Evolutionary conservation across 2,113 vertebrate genomes (phyloP).

Genomic region (Thunnus maccoyii): DNA sequence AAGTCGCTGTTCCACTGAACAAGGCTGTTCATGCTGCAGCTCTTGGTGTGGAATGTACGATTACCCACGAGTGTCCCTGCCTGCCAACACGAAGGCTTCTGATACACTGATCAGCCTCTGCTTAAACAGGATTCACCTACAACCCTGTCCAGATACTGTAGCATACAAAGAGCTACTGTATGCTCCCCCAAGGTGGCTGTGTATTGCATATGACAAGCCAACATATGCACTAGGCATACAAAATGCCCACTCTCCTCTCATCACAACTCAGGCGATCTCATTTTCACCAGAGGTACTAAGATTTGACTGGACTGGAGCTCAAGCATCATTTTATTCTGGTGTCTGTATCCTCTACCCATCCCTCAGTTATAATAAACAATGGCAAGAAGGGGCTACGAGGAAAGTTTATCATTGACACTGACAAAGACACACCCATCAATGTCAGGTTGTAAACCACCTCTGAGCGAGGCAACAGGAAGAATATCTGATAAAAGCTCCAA

Average conservation of each 20-base stretch:
- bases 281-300: constrained; percentile 13
- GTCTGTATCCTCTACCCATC: constrained; percentile 4
- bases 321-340: constrained; percentile 3
- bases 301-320: constrained; percentile 24
- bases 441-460: constrained; percentile 24
- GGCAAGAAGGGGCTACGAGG: neutral
- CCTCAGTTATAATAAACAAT: neutral
- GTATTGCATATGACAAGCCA: constrained; percentile 40
- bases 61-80: constrained; percentile 59
- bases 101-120: constrained; percentile 61
- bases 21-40: constrained; percentile 53
- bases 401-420: constrained; percentile 49
- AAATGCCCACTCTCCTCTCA: constrained; percentile 24
- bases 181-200: constrained; percentile 32
- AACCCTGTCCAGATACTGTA: constrained; percentile 42
- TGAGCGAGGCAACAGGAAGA: constrained; percentile 11
- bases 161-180: constrained; percentile 58
- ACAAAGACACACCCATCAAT: constrained; percentile 49
- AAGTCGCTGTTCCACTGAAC: constrained; percentile 26
- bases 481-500: constrained; percentile 8
- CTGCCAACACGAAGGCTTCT: constrained; percentile 69
- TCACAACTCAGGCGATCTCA: constrained; percentile 33
- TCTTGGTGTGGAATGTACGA: constrained; percentile 58
- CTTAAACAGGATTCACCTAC: constrained; percentile 57
- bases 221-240: constrained; percentile 20